Evolutionary conservation across 2,888 invertebrate species (phyloP).

Genomic region (Chloromyia formosa): DNA sequence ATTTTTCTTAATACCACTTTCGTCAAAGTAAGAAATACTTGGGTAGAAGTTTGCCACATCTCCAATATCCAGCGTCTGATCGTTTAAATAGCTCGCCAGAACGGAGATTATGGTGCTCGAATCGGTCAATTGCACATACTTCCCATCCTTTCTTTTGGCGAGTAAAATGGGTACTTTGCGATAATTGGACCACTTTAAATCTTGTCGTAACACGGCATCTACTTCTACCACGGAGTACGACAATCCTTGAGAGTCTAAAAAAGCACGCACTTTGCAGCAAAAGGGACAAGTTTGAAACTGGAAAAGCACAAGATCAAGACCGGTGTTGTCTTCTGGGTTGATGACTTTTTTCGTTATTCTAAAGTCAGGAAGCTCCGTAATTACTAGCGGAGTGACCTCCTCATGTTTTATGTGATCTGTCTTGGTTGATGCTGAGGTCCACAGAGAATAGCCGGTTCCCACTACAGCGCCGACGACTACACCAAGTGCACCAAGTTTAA

Average conservation of each 20-base stretch:
- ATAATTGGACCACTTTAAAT: constrained; percentile 92
- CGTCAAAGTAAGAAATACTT: constrained; percentile 72
- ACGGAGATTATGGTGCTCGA: constrained; percentile 94
- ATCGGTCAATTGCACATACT: constrained; percentile 88
- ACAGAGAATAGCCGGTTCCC: constrained; percentile 66
- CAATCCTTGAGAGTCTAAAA: constrained; percentile 90
- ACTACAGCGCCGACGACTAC: constrained; percentile 69
- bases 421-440: constrained; percentile 52
- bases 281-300: constrained; percentile 99
- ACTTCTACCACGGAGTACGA: constrained; percentile 97
- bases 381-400: constrained; percentile 56
- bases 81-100: constrained; percentile 78
- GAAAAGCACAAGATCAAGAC: constrained; percentile 85
- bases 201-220: constrained; percentile 90
- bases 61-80: constrained; percentile 68
- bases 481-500: constrained; percentile 69
- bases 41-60: constrained; percentile 84
- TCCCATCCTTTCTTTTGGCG: constrained; percentile 74
- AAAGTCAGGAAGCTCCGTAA: constrained; percentile 66
- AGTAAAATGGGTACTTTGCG: constrained; percentile 95
- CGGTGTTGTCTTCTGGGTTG: constrained; percentile 72
- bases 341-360: constrained; percentile 70
- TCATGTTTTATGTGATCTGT: constrained; percentile 62
- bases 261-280: constrained; percentile 90
- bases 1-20: constrained; percentile 71